phyloP scores from a whole-genome alignment of 2,888 invertebrate genomes.

The Apodemia zela region DNA sequence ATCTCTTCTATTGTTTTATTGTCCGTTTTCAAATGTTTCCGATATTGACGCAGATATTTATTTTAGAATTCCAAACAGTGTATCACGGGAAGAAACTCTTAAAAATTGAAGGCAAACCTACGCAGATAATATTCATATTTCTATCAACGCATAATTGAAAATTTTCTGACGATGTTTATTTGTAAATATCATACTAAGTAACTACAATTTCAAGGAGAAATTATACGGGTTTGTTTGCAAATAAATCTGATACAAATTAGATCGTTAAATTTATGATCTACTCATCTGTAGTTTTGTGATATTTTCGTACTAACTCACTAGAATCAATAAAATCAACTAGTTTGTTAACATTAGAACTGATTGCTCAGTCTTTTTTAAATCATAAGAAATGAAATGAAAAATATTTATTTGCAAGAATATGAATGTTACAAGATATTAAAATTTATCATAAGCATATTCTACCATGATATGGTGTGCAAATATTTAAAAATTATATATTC shows the following conservation, averaged over 20 bases:
- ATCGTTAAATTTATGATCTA: background rate
- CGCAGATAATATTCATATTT: slow-evolving; percentile 27
- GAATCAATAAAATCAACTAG: no score
- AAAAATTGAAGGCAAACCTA: slow-evolving; percentile 27
- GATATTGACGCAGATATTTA: slow-evolving; percentile 42
- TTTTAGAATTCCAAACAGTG: slow-evolving; percentile 32
- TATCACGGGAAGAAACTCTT: slow-evolving; percentile 25
- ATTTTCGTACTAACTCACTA: no score
- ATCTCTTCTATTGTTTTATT: slow-evolving; percentile 65
- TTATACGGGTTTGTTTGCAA: background rate
- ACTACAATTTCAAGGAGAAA: background rate
- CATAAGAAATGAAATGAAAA: no score
- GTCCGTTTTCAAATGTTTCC: slow-evolving; percentile 49
- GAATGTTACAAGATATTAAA: no score
- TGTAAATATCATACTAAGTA: slow-evolving; percentile 11
- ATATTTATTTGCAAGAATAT: no score
- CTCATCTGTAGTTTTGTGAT: no score
- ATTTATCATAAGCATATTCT: no score
- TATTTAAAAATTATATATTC: no score
- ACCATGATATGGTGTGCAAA: no score
- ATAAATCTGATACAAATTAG: background rate
- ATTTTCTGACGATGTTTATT: slow-evolving; percentile 21
- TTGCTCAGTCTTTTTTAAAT: no score
- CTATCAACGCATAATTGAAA: slow-evolving; percentile 23
- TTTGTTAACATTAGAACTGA: no score